Evolutionary conservation across 2,113 vertebrate genomes (phyloP).

Genomic region (Sinocyclocheilus maitianheensis): DNA sequence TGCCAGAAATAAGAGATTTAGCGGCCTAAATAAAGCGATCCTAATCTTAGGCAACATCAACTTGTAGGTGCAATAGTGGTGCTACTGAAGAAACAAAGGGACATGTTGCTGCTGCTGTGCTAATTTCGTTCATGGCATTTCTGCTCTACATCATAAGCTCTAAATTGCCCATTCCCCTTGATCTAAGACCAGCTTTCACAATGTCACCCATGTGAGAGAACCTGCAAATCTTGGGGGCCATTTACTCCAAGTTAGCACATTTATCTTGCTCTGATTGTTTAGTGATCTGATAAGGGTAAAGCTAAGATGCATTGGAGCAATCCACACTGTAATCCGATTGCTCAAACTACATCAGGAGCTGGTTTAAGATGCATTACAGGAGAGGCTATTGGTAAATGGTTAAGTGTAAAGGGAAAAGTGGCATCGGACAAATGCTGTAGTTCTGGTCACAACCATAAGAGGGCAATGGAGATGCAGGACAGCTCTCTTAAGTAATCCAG

Average conservation of each 20-base stretch:
- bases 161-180: slow-evolving; percentile 12
- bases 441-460: slow-evolving; percentile 15
- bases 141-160: slow-evolving; percentile 5
- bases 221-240: neutral
- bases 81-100: slow-evolving; percentile 8
- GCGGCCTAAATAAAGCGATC: slow-evolving; percentile 13
- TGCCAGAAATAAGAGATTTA: neutral
- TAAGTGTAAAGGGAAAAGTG: neutral
- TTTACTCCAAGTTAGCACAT: neutral
- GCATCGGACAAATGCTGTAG: neutral
- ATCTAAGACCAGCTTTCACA: neutral
- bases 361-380: slow-evolving; percentile 1
- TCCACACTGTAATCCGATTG: neutral
- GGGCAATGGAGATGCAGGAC: slow-evolving; percentile 38
- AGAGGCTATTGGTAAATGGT: slow-evolving; percentile 7
- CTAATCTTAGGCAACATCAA: neutral
- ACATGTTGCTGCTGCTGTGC: slow-evolving; percentile 3
- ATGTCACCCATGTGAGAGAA: neutral
- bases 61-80: neutral
- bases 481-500: neutral
- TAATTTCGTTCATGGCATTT: slow-evolving; percentile 17
- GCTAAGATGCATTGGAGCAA: neutral
- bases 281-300: slow-evolving; percentile 4
- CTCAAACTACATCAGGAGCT: neutral
- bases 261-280: neutral